Evolutionary conservation across 2,888 invertebrate species (phyloP), one percentile per base, ranked within the genome.

Genomic region (Calliphora vomitoria): DNA sequence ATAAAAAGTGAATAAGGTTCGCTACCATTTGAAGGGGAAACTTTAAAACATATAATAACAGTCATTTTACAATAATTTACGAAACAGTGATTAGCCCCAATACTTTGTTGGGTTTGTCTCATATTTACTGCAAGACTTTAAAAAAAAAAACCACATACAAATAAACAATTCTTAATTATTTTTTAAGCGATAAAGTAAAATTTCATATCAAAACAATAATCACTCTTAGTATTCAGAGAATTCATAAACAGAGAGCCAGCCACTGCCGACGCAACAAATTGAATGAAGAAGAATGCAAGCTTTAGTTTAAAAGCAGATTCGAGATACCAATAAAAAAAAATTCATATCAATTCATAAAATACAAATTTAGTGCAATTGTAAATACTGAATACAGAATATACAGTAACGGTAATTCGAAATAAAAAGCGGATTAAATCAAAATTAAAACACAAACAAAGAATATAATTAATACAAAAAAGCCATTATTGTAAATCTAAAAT

Each of bases 141-240:
- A 53, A 60, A 53, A 53, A 50, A 47, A 47, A 31, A 62, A 38
- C 1, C 62, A 47, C 41, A 31, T 15, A 78, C 72, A 84, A 47
- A 55, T 18, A 72, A 66, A 82, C 55, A 83, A n/a, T 20, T 74
- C 31, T 75, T 75, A 71, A 62, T 75, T 75, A n/a, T 50, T 50
- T 69, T 81, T 75, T 62, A 75, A 80, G 80, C 80, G 80, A 81
- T 75, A 85, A 85, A 60, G 69, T 64, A 76, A 55, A 81, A 62
- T 75, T 80, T 62, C 44, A 60, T 75, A 75, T 85, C 68, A 85
- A 80, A 75, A 78, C 50, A 78, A 53, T 80, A 64, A 83, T 55
- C 60, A 75, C n/a, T 80, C 58, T 80, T 20, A 69, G 53, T 44
- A 69, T 75, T 75, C 68, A 50, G 69, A 64, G 75, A 76, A 85